These are phyloP conservation scores for Eulithis testata DNA, from an alignment of 2,888 invertebrate genomes.

Conservation along the genomic window DNA sequence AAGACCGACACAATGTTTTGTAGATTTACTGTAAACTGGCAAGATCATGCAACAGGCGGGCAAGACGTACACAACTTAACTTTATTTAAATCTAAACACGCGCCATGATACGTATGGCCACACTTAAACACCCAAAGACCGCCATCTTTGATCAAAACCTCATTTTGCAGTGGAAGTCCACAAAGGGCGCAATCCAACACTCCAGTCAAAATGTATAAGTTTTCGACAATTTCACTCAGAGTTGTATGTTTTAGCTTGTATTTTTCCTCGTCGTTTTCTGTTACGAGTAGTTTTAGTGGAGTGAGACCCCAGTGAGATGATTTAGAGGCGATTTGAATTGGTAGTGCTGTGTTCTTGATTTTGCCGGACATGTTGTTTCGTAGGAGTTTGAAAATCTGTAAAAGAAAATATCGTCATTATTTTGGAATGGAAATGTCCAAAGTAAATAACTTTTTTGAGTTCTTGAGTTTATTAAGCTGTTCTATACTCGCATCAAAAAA, in stretches of 20 bases:
- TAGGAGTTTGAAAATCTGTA: constrained; percentile 73
- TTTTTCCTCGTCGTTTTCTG: constrained; percentile 32
- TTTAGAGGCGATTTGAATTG: constrained; percentile 70
- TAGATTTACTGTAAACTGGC: background rate
- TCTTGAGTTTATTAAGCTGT: no score
- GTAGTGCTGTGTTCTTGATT: constrained; percentile 73
- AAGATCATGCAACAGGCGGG: constrained; percentile 47
- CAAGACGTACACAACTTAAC: constrained; percentile 78
- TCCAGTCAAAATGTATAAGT: constrained; percentile 37
- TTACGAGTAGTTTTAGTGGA: constrained; percentile 42
- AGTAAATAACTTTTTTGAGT: no score
- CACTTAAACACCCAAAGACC: constrained; percentile 86
- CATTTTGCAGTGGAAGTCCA: constrained; percentile 84
- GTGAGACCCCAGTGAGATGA: constrained; percentile 82
- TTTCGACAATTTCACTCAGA: constrained; percentile 58
- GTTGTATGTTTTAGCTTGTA: constrained; percentile 46
- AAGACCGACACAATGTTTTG: background rate
- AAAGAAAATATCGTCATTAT: no score
- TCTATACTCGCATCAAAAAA: no score
- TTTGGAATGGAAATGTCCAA: no score
- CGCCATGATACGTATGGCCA: constrained; percentile 86
- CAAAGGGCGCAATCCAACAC: constrained; percentile 80
- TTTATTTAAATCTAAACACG: constrained; percentile 84
- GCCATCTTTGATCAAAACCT: constrained; percentile 84
- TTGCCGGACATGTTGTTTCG: constrained; percentile 58